phyloP scores from a whole-genome alignment of 1,140 invertebrate genomes.

The Drosophila kohkoa region DNA sequence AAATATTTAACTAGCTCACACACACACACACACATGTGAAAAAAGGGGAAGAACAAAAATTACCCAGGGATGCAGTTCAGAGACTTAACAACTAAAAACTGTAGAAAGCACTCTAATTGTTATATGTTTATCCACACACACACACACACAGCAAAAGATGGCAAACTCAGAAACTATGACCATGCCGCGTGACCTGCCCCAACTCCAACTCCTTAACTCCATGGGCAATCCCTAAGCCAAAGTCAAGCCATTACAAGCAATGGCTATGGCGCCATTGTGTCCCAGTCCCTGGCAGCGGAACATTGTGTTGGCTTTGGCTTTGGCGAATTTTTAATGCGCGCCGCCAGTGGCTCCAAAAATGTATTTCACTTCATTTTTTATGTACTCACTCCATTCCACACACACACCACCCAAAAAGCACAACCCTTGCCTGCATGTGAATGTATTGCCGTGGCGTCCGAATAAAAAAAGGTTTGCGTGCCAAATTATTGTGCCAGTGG shows the following conservation, averaged over 20 bases:
- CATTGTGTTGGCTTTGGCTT: constrained; percentile 63
- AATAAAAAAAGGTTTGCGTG: constrained; percentile 77
- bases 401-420: constrained; percentile 26
- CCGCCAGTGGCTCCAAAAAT: constrained; percentile 64
- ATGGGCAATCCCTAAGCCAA: background rate
- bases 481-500: constrained; percentile 81
- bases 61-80: constrained; percentile 5
- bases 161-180: constrained; percentile 40
- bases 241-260: background rate
- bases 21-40: constrained; percentile 36
- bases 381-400: constrained; percentile 23
- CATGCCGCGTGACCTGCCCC: constrained; percentile 49
- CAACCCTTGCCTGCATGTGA: constrained; percentile 25
- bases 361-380: constrained; percentile 79
- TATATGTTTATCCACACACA: constrained; percentile 62
- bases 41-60: background rate
- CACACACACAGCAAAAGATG: constrained; percentile 55
- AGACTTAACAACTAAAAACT: constrained; percentile 15
- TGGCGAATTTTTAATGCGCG: constrained; percentile 72
- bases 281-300: constrained; percentile 24
- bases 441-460: constrained; percentile 42
- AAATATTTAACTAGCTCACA: constrained; percentile 70
- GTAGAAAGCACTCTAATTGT: constrained; percentile 68
- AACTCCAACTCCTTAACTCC: background rate
- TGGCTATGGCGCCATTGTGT: constrained; percentile 38